Evolutionary conservation across 2,113 vertebrate species (phyloP), one percentile per base, ranked within the genome.

Genomic region (Halichoerus grypus): DNA sequence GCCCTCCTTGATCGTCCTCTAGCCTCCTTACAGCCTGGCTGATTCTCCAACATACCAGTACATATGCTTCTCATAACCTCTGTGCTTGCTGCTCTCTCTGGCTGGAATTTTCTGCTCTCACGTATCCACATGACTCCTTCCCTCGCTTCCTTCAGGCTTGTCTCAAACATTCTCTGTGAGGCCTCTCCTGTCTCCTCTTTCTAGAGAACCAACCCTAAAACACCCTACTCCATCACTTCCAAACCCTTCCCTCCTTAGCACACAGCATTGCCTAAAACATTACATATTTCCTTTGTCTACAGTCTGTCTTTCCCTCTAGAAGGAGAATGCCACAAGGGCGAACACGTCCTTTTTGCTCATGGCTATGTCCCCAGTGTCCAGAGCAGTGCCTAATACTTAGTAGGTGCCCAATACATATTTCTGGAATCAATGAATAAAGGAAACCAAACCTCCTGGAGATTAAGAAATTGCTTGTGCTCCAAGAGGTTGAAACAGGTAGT

Each of bases 351-450:
- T 61, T 81, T 57, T 59, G 49, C n/a, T 36, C 57, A 63, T 6
- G 3, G 42, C 8, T 67, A 0, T 61, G 14, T n/a, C 46, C 33
- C 77, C 33, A 46, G 10, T 33, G 51, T 59, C 53, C 15, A 83
- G n/a, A 76, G 33, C 14, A 71, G 13, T 49, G 4, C 46, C 36
- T 53, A 36, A 39, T 74, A 63, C 57, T 81, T 49, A 80, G 19
- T 74, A 94, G 46, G 65, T 88, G 26, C 59, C 82, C 57, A 59
- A 1, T 57, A n/a, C 53, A 24, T 61, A 65, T 46, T 82, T 87
- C 55, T 67, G 36, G 22, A 87, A 94, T 88, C 79, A 57, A 69
- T 85, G 42, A 63, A 76, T 42, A 81, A 87, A 87, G 65, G 36
- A 93, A 91, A 59, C 14, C 0, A 19, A 79, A 55, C 33, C 72